Conservation (phyloP, 2,888 invertebrate species). For the Macrosoma leucophasiata region DNA sequence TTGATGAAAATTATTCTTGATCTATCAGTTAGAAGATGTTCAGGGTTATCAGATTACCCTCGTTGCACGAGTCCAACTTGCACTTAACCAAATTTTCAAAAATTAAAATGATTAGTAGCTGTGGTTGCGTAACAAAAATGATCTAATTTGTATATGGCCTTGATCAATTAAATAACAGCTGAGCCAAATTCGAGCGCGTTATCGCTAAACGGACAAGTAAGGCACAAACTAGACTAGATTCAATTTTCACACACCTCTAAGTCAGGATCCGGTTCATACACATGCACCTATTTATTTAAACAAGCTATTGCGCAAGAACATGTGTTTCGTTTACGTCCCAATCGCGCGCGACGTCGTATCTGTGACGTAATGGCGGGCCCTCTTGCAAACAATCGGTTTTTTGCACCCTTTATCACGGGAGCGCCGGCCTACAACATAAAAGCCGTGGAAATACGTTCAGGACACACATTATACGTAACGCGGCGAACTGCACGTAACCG, state of each 20-base stretch:
- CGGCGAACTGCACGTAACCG: conserved; percentile 64
- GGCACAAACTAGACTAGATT: too few species aligned
- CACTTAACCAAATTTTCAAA: too few species aligned
- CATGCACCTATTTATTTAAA: conserved; percentile 64
- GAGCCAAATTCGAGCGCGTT: too few species aligned
- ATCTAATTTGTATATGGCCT: too few species aligned
- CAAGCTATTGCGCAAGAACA: conserved; percentile 61
- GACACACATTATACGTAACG: conserved; percentile 67
- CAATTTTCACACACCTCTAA: conserved; percentile 53
- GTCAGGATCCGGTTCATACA: conserved; percentile 59
- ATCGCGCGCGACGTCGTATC: conserved; percentile 53
- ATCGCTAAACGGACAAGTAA: too few species aligned
- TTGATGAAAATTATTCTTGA: too few species aligned
- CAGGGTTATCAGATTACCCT: too few species aligned
- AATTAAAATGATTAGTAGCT: too few species aligned
- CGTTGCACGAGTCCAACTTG: too few species aligned
- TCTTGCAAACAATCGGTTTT: conserved; percentile 68
- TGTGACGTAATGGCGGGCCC: conserved; percentile 66
- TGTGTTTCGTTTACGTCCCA: conserved; percentile 53
- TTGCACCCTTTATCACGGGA: conserved; percentile 71
- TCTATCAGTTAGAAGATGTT: too few species aligned
- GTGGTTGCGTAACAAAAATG: too few species aligned
- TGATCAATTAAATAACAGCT: too few species aligned
- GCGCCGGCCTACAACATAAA: conserved; percentile 64
- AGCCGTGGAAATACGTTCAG: conserved; percentile 69